A percentile compares a stretch with the other conserved stretches of the same genome.
Evolutionary conservation across 1,140 invertebrate species (phyloP).

Genomic region (Temnothorax nylanderi): DNA sequence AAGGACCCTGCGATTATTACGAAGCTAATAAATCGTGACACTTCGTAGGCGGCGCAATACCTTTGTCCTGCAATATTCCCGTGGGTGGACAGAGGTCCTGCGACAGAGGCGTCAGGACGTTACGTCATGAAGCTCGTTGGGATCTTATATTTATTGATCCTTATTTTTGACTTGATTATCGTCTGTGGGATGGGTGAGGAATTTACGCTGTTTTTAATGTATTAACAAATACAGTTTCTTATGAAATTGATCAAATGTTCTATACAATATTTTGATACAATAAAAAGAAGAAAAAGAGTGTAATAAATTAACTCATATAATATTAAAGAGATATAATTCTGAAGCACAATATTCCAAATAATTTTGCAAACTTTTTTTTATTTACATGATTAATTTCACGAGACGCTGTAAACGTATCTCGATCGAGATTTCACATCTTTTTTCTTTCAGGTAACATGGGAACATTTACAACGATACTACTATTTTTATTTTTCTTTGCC

Average conservation of each 20-base stretch:
- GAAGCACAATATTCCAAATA: not conserved
- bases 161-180: constrained; percentile 94
- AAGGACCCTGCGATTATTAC: not conserved
- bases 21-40: constrained; percentile 19
- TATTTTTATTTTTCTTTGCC: constrained; percentile 90
- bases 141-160: constrained; percentile 92
- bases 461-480: constrained; percentile 89
- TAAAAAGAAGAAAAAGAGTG: not conserved
- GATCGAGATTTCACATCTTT: not conserved
- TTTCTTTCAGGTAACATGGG: constrained; percentile 86
- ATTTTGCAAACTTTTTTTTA: not conserved
- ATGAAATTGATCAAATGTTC: not conserved
- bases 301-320: not conserved
- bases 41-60: constrained; percentile 90
- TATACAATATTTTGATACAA: not conserved
- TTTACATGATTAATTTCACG: not conserved
- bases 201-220: not conserved
- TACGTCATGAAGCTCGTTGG: constrained; percentile 96
- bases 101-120: constrained; percentile 93
- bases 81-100: constrained; percentile 94
- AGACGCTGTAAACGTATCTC: constrained; percentile 1
- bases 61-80: constrained; percentile 94
- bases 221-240: not conserved
- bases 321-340: not conserved
- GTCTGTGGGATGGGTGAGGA: constrained; percentile 90